A percentile compares a stretch with the other conserved stretches of the same genome.
These are phyloP conservation scores for Troilus luridus DNA, from an alignment of 2,888 invertebrate genomes.

Conservation along the genomic window DNA sequence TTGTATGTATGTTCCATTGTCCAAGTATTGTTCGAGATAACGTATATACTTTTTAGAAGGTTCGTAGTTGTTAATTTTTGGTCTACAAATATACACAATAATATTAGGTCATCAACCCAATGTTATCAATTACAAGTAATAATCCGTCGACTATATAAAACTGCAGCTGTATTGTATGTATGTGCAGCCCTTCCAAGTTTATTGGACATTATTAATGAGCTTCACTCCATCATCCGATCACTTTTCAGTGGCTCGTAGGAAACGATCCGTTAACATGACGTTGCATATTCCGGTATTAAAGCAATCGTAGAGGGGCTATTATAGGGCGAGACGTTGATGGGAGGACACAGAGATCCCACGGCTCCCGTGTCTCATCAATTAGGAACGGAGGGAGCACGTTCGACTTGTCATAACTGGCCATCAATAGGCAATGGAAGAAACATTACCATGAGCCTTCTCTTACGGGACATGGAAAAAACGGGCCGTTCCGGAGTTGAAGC, in stretches of 20 bases:
- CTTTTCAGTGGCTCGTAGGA: background rate
- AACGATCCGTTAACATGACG: slow-evolving; percentile 31
- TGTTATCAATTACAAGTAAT: too few relatives aligned
- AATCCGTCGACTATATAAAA: too few relatives aligned
- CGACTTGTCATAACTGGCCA: slow-evolving; percentile 58
- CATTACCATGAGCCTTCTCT: slow-evolving; percentile 54
- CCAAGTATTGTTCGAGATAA: too few relatives aligned
- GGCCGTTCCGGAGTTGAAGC: background rate
- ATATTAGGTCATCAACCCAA: too few relatives aligned
- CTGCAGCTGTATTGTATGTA: too few relatives aligned
- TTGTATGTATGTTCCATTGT: too few relatives aligned
- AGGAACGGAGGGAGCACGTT: slow-evolving; percentile 56
- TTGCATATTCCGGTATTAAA: slow-evolving; percentile 23
- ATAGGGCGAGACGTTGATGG: slow-evolving; percentile 37
- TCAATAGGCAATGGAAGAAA: slow-evolving; percentile 57
- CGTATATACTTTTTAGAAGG: too few relatives aligned
- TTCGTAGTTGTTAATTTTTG: too few relatives aligned
- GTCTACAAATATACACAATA: too few relatives aligned
- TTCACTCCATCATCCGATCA: background rate
- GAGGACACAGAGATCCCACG: slow-evolving; percentile 41
- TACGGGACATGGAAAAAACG: slow-evolving; percentile 36
- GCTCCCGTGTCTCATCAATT: slow-evolving; percentile 58
- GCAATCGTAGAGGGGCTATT: background rate
- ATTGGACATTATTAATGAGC: background rate
- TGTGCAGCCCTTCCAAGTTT: background rate